Base-by-base conservation (phyloP, 2,113 vertebrate species). In the Neogale vison region DNA sequence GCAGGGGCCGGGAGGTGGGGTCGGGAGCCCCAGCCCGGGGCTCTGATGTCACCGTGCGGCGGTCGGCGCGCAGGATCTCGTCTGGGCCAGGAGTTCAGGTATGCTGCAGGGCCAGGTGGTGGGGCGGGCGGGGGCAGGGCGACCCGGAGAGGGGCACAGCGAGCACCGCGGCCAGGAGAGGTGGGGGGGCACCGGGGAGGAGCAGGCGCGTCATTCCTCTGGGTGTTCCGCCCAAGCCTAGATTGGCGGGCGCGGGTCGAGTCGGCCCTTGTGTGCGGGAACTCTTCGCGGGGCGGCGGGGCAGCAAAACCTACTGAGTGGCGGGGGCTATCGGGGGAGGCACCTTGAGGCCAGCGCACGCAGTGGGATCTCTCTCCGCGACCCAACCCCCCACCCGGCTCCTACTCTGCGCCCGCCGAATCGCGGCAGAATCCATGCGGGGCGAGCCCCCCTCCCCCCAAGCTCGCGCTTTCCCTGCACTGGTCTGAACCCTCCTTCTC, bases 1-100 rank as follows among this genome's bases (percentile, higher is more conserved):
- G 74, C 87, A 8, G 21, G 92, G 91, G 86, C 77, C 82, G 1
- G 96, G 96, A 96, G 97, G 95, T 95, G 98, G 98, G 96, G 95
- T 96, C 77, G 50, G 93, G 82, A 83, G 92, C 96, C 12, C 0
- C 79, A 82, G 95, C 50, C 80, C 8, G 3, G 61, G 92, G 89
- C 47, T 88, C 97, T 89, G 97, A 97, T 89, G 97, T 97, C 96
- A 96, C 65, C 36, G 88, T 45, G 88, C 52, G 65, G 93, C 88
- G 12, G 77, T 87, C 20, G 72, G 82, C 29, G 83, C 85, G 77
- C 63, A 0, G 65, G 17, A 50, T 96, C 14, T 36, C 45, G 59
- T 36, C 91, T 72, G 17, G 0, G 23, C n/a, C 83, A 0, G 47
- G 65, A 96, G 65, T 42, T 63, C 92, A 96, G 97, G 97, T 97